phyloP scores from a whole-genome alignment of 1,140 invertebrate genomes.

The Antheraea pernyi region DNA sequence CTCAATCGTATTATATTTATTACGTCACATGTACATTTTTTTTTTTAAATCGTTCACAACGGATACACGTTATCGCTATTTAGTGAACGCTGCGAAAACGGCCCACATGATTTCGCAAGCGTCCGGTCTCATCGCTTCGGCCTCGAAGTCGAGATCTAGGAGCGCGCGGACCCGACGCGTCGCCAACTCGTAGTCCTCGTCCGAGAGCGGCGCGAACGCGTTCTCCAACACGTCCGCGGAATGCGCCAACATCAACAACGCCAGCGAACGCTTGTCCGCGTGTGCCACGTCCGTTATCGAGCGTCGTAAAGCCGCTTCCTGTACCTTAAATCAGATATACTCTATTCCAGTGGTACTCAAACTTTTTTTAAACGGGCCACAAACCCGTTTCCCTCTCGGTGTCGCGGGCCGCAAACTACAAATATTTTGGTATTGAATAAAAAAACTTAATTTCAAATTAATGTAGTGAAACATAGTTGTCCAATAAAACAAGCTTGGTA shows the following conservation, averaged over 20 bases:
- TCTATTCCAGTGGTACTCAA: too few relatives aligned
- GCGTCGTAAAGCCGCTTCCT: constrained; percentile 96
- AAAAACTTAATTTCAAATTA: too few relatives aligned
- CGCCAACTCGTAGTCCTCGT: constrained; percentile 99
- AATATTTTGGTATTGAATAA: too few relatives aligned
- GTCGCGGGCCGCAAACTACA: too few relatives aligned
- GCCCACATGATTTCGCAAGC: constrained; percentile 98
- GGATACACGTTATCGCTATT: constrained; percentile 82
- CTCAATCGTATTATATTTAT: neutral
- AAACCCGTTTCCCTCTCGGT: too few relatives aligned
- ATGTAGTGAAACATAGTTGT: too few relatives aligned
- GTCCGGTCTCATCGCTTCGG: constrained; percentile 92
- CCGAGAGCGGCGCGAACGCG: constrained; percentile 98
- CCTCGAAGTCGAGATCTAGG: constrained; percentile 97
- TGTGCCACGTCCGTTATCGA: constrained; percentile 99
- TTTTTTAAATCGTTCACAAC: constrained; percentile 12
- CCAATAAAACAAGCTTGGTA: too few relatives aligned
- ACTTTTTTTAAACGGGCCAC: too few relatives aligned
- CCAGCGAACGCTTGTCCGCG: constrained; percentile 96
- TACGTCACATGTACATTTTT: neutral
- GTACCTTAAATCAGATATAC: constrained; percentile 84
- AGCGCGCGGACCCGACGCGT: constrained; percentile 97
- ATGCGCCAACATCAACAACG: constrained; percentile 97
- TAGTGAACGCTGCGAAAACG: constrained; percentile 98
- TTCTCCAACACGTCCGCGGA: constrained; percentile 99